Percentiles rank a stretch among this genome's conserved stretches.
Evolutionary conservation across 1,140 invertebrate species (phyloP).

Genomic region (Sarcophaga peregrina): DNA sequence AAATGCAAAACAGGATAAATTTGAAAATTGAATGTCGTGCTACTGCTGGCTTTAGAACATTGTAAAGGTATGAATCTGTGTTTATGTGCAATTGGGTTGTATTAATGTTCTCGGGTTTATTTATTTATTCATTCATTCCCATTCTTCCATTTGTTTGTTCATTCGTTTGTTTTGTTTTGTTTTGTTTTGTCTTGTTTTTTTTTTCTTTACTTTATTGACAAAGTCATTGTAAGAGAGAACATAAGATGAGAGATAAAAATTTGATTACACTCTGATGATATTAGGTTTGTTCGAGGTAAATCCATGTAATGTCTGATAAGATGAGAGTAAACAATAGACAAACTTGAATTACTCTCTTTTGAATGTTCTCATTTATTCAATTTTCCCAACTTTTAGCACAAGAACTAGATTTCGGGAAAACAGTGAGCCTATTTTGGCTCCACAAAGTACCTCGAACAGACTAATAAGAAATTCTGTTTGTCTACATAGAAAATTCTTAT

Average conservation of each 20-base stretch:
- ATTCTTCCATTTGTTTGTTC: neutral
- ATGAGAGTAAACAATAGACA: neutral
- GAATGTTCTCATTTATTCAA: no score
- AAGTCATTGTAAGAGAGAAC: conserved; percentile 8
- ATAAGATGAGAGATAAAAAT: neutral
- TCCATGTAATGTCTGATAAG: no score
- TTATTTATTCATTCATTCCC: conserved; percentile 8
- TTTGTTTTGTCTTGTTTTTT: neutral
- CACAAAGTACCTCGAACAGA: no score
- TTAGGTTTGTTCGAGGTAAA: no score
- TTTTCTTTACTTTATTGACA: neutral
- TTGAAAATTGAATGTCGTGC: conserved; percentile 38
- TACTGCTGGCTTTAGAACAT: neutral
- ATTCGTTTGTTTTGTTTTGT: neutral
- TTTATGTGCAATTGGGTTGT: neutral
- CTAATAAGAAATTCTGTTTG: no score
- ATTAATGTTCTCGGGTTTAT: neutral
- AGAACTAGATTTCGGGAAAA: no score
- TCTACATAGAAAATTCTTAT: no score
- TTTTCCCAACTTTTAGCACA: no score
- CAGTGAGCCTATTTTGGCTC: no score
- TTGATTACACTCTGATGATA: conserved; percentile 18
- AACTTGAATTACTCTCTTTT: neutral
- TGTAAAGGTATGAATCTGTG: neutral
- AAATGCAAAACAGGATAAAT: conserved; percentile 39